These are phyloP conservation scores for Mellivora capensis DNA, from an alignment of 2,113 vertebrate genomes.

Conservation along the genomic window DNA sequence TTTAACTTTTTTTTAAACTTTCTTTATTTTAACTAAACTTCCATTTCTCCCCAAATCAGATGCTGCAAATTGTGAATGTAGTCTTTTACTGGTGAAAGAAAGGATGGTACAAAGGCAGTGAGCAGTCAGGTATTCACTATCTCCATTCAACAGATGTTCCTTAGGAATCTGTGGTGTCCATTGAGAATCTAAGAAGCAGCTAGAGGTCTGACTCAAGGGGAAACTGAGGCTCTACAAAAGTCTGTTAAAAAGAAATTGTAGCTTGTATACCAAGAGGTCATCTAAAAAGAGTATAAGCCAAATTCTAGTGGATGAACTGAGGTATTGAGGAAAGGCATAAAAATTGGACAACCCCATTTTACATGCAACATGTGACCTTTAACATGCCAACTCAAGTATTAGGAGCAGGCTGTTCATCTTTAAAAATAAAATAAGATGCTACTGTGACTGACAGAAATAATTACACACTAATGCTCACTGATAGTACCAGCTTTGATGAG, in stretches of 20 bases:
- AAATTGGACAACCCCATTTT: not conserved
- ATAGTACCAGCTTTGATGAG: not conserved
- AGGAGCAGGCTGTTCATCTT: not conserved
- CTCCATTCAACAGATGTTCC: not conserved
- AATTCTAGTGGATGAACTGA: not conserved
- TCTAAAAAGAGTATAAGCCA: not conserved
- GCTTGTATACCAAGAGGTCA: not conserved
- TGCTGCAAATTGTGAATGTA: not conserved
- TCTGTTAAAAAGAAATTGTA: not conserved
- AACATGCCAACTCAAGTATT: not conserved
- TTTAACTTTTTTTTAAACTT: not conserved
- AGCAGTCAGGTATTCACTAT: not conserved
- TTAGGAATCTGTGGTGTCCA: not conserved
- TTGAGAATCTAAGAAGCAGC: not conserved
- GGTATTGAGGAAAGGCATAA: not conserved
- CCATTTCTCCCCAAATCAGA: not conserved
- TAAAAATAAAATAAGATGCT: not conserved
- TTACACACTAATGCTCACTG: not conserved
- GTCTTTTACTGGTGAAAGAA: not conserved
- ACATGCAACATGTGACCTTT: not conserved
- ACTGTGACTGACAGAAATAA: not conserved
- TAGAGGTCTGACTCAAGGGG: not conserved
- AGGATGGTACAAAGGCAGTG: not conserved
- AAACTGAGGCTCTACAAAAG: not conserved
- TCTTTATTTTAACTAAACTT: not conserved